Evolutionary conservation across 23 tunicate genomes (phyloP).

Genomic region (Trididemnum nubilum): DNA sequence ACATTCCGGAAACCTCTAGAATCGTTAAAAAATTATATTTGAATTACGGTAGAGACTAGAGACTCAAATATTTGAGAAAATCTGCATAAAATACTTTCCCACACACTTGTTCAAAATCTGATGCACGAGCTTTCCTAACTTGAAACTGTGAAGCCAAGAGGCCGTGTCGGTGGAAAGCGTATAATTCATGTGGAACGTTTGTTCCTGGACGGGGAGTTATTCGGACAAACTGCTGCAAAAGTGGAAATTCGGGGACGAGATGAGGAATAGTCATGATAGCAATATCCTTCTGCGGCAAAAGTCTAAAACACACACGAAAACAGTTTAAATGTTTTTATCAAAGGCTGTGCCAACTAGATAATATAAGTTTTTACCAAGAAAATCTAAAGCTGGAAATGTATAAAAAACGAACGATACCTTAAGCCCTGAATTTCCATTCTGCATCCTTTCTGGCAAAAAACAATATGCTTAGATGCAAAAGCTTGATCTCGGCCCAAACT

Average conservation of each 20-base stretch:
- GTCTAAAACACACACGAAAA: slow-evolving; percentile 44
- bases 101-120: slow-evolving; percentile 73
- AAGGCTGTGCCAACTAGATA: too few species aligned
- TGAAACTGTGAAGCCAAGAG: slow-evolving; percentile 52
- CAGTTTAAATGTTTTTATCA: too few species aligned
- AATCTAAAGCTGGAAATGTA: not conserved
- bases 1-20: too few species aligned
- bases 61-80: too few species aligned
- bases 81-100: too few species aligned
- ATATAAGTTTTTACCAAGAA: not conserved
- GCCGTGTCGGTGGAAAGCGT: slow-evolving; percentile 83
- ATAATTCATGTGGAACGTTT: slow-evolving; percentile 80
- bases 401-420: not conserved
- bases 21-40: too few species aligned
- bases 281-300: slow-evolving; percentile 79
- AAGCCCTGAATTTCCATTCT: too few species aligned
- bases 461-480: too few species aligned
- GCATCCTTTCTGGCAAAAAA: too few species aligned
- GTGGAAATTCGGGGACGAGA: slow-evolving; percentile 89
- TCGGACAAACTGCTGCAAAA: slow-evolving; percentile 87
- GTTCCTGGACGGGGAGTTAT: slow-evolving; percentile 58
- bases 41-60: too few species aligned
- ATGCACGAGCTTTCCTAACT: slow-evolving; percentile 55
- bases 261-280: slow-evolving; percentile 88
- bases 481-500: too few species aligned